Evolutionary conservation across 2,113 vertebrate genomes (phyloP).

Genomic region (Sialia sialis): DNA sequence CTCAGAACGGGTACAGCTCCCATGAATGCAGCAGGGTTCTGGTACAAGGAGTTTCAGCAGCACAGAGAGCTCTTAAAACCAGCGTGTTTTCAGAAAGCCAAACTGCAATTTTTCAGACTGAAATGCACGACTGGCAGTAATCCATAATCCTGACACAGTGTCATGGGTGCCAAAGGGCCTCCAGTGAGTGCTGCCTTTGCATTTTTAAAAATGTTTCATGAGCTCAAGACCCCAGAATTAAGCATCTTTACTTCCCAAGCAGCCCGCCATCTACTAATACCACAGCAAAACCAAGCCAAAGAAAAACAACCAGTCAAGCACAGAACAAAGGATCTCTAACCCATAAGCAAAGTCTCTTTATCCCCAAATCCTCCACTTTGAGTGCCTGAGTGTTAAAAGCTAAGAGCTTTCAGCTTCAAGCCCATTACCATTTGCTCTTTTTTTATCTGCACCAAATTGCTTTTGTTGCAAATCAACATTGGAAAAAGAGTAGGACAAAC

Average conservation of each 20-base stretch:
- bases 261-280: not conserved
- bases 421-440: not conserved
- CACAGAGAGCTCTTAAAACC: not conserved
- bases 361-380: not conserved
- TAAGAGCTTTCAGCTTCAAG: constrained; percentile 6
- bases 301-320: not conserved
- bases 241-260: not conserved
- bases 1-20: not conserved
- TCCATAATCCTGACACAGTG: constrained; percentile 50
- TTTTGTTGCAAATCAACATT: not conserved
- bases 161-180: constrained; percentile 11
- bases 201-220: constrained; percentile 17
- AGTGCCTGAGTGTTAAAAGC: constrained; percentile 35
- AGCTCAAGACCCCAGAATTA: constrained; percentile 14
- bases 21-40: not conserved
- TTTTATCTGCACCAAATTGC: not conserved
- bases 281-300: not conserved
- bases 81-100: not conserved
- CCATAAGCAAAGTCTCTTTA: not conserved
- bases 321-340: constrained; percentile 2
- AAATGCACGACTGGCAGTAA: constrained; percentile 31
- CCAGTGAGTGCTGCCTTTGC: constrained; percentile 35
- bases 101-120: not conserved
- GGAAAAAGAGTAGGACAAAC: not conserved
- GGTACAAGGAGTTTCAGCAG: not conserved